Conservation (phyloP, 2,888 invertebrate species). For the Hirtodrosophila cameraria region DNA sequence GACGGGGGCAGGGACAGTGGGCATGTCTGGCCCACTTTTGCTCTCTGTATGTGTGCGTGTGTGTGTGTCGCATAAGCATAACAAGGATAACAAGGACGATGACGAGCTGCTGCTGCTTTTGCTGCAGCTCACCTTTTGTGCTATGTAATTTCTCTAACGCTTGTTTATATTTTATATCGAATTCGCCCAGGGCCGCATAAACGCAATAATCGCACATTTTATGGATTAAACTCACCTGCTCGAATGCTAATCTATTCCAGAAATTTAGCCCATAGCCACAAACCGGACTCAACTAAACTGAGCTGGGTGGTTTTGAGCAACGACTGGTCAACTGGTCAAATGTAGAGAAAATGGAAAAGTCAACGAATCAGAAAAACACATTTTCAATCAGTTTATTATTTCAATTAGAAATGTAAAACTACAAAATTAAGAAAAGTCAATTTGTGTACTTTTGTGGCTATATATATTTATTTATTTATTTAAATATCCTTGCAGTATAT, state of each 20-base stretch:
- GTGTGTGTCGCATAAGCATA: constrained; percentile 19
- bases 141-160: constrained; percentile 76
- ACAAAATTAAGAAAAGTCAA: no score
- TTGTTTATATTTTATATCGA: constrained; percentile 78
- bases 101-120: constrained; percentile 9
- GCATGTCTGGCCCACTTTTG: constrained; percentile 29
- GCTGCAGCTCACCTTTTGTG: constrained; percentile 45
- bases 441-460: no score
- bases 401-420: no score
- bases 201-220: constrained; percentile 81
- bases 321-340: no score
- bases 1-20: background rate
- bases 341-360: no score
- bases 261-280: constrained; percentile 28
- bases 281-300: background rate
- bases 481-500: no score
- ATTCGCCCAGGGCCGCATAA: constrained; percentile 73
- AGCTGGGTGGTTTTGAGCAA: no score
- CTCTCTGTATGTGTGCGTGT: constrained; percentile 6
- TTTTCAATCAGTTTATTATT: no score
- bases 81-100: constrained; percentile 33
- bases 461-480: no score
- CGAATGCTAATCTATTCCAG: constrained; percentile 71
- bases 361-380: no score
- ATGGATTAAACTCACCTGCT: constrained; percentile 81